phyloP scores from a whole-genome alignment of 2,797 vertebrate genomes.

The Peromyscus nudipes region DNA sequence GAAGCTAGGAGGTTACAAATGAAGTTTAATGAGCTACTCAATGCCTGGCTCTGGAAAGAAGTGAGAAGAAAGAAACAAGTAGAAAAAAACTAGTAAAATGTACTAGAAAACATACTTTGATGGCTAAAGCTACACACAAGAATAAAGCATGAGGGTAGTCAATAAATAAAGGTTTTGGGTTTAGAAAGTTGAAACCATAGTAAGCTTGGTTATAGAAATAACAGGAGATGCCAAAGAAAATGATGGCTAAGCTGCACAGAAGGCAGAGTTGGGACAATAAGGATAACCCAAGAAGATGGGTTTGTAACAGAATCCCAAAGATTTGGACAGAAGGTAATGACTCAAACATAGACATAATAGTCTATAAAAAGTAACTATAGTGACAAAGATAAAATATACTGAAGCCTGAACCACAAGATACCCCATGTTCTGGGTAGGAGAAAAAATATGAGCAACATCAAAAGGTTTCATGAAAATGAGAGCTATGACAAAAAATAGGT shows the following conservation, averaged over 20 bases:
- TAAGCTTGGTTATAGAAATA: conserved; percentile 19
- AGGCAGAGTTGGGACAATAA: conserved; percentile 5
- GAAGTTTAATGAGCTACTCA: conserved; percentile 6
- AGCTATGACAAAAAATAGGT: conserved; percentile 30
- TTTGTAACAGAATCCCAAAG: background rate
- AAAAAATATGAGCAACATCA: background rate
- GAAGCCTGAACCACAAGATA: background rate
- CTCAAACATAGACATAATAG: background rate
- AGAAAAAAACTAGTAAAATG: background rate
- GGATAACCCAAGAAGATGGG: background rate
- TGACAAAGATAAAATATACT: conserved; percentile 1
- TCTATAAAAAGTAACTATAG: background rate
- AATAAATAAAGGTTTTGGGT: conserved; percentile 37
- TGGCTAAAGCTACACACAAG: background rate
- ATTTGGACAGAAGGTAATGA: background rate
- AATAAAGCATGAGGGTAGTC: background rate
- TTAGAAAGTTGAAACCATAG: conserved; percentile 24
- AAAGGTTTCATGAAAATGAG: conserved; percentile 37
- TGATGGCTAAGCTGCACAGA: conserved; percentile 19
- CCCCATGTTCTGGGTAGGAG: background rate
- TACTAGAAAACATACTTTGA: conserved; percentile 5
- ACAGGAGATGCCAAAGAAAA: conserved; percentile 44
- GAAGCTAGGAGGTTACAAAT: background rate
- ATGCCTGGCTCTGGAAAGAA: background rate
- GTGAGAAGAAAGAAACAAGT: conserved; percentile 24